Evolutionary conservation across 2,888 invertebrate species (phyloP), one percentile per base, ranked within the genome.

Genomic region (Noctua janthe): DNA sequence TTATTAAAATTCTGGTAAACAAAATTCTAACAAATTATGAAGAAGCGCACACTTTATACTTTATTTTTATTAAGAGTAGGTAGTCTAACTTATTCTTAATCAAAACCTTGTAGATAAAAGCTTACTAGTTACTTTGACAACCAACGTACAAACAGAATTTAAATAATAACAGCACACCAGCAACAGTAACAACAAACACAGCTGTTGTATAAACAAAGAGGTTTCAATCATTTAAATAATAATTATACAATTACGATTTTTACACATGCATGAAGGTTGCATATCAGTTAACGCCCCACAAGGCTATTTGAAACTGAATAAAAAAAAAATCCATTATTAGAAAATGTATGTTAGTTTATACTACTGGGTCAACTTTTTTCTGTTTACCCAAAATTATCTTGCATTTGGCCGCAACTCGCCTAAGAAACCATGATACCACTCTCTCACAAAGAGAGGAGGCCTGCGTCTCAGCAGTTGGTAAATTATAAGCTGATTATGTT

Each of bases 211-310:
- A 54, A 56, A 76, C 70, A 69, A 54, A 78, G 70, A 39, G 54
- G 70, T 72, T 67, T 78, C 20, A 56, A 84, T 62, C 3, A 54
- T 15, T 70, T 39, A 15, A 39, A 39, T 47, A 81, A 59, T 71
- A 43, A 72, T 64, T 85, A 56, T 62, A 62, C 76, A 77, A 78
- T 70, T 43, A 66, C 1, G 11, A 17, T 78, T 66, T 74, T 69
- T 43, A 82, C 54, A 86, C 64, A 20, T 66, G 66, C 59, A 71
- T 56, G 43, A 62, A 75, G 78, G 64, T 87, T 86, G 76, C 62
- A 62, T 78, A 73, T 56, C 70, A 74, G 39, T 76, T 74, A 69
- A 43, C 39, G 10, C 20, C 43, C 10, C 1, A 35, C 72, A 72
- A 82, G 86, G 76, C 35, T 17, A 71, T 15, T 64, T 69, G 23